Conservation (phyloP, 2,797 vertebrate species). For the Synanceia verrucosa region DNA sequence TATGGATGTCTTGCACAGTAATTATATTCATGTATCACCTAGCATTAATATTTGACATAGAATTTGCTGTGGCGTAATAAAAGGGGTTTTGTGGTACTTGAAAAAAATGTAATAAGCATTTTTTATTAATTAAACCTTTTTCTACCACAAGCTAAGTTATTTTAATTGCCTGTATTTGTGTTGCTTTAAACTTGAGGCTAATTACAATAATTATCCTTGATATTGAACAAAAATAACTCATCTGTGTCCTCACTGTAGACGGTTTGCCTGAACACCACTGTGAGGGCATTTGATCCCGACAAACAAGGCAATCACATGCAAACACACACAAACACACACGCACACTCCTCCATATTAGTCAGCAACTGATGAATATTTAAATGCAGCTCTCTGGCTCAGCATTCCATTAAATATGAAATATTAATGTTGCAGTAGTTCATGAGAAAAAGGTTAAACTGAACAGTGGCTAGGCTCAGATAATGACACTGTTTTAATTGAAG, state of each 20-base stretch:
- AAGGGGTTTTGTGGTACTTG: too few species aligned
- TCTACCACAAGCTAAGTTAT: too few species aligned
- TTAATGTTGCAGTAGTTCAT: slow-evolving; percentile 38
- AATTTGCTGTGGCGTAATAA: too few species aligned
- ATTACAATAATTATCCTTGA: too few species aligned
- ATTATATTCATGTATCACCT: too few species aligned
- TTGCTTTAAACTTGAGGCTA: too few species aligned
- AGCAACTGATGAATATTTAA: slow-evolving; percentile 62
- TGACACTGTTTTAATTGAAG: not conserved
- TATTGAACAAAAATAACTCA: not conserved
- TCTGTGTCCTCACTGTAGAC: not conserved
- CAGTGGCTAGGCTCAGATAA: not conserved
- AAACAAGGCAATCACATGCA: not conserved
- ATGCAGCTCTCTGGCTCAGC: slow-evolving; percentile 30
- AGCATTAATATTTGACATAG: too few species aligned
- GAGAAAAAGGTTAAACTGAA: slow-evolving; percentile 30
- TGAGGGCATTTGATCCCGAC: not conserved
- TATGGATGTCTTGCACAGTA: not conserved
- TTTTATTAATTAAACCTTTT: too few species aligned
- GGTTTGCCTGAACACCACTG: slow-evolving; percentile 4
- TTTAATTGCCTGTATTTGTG: too few species aligned
- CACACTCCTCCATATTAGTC: slow-evolving; percentile 18
- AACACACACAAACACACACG: slow-evolving; percentile 2
- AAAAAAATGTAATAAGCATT: too few species aligned
- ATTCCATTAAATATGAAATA: slow-evolving; percentile 52